Evolutionary conservation across 2,113 vertebrate species (phyloP).

Genomic region (Seriola quinqueradiata): DNA sequence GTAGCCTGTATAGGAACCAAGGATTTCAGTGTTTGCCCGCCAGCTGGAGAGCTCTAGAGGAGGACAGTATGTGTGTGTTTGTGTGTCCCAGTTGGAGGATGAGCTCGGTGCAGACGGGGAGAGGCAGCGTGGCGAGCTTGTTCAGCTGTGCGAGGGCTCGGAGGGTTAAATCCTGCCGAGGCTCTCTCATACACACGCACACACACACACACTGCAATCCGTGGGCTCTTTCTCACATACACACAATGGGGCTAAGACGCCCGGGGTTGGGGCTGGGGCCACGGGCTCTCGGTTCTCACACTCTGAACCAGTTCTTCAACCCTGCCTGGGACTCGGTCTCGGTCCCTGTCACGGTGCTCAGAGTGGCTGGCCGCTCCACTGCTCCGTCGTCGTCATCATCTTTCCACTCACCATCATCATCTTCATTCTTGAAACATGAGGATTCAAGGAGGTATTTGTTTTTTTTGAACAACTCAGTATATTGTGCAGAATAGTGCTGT

Average conservation of each 20-base stretch:
- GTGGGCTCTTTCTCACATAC: constrained; percentile 57
- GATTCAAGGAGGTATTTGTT: constrained; percentile 79
- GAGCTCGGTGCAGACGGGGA: constrained; percentile 63
- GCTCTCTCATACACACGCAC: constrained; percentile 42
- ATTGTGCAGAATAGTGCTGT: not conserved
- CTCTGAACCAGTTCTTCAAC: constrained; percentile 60
- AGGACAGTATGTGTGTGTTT: constrained; percentile 71
- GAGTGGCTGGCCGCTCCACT: constrained; percentile 70
- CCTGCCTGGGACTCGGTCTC: constrained; percentile 56
- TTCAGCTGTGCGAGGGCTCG: constrained; percentile 82
- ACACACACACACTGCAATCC: constrained; percentile 55
- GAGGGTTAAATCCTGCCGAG: constrained; percentile 80
- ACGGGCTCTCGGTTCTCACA: constrained; percentile 77
- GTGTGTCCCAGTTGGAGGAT: constrained; percentile 71
- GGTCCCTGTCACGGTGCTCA: constrained; percentile 51
- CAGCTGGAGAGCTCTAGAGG: constrained; percentile 73
- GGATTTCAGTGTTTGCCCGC: constrained; percentile 60
- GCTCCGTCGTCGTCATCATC: constrained; percentile 23
- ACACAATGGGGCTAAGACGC: constrained; percentile 68
- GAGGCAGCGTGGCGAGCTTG: constrained; percentile 77
- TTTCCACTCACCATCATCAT: constrained; percentile 29
- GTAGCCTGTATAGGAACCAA: constrained; percentile 29
- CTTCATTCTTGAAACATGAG: constrained; percentile 59
- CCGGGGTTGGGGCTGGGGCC: constrained; percentile 69
- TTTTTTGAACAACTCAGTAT: constrained; percentile 4